These are phyloP conservation scores for Axinella damicornis DNA, from an alignment of 37 sponge, comb jelly and placozoan species.

Conservation along the genomic window DNA sequence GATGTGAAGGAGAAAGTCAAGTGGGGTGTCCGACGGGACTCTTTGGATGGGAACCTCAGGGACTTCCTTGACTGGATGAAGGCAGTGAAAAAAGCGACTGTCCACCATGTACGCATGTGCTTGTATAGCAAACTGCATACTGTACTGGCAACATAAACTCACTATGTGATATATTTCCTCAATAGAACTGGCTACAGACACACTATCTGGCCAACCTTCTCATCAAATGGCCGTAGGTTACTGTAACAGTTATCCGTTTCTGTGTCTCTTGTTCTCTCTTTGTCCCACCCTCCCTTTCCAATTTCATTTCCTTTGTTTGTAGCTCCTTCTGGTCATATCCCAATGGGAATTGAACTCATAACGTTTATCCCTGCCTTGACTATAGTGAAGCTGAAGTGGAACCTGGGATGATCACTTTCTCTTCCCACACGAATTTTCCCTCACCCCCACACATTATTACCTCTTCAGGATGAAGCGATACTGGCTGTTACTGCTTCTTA, in stretches of 20 bases:
- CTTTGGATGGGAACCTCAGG: constrained; percentile 79
- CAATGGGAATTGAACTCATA: too few species aligned
- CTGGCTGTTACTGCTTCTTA: constrained; percentile 26
- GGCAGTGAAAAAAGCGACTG: constrained; percentile 60
- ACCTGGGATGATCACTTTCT: too few species aligned
- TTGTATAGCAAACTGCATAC: too few species aligned
- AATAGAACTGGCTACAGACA: neutral
- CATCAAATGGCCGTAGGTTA: neutral
- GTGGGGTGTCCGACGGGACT: constrained; percentile 72
- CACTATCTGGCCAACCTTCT: neutral
- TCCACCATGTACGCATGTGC: constrained; percentile 47
- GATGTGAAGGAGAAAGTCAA: constrained; percentile 77
- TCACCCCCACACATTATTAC: neutral
- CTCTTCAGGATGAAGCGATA: constrained; percentile 6
- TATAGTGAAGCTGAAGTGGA: too few species aligned
- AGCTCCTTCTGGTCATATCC: too few species aligned
- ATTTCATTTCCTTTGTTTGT: too few species aligned
- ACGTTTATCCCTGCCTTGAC: too few species aligned
- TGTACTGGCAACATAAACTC: too few species aligned
- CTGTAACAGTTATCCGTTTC: too few species aligned
- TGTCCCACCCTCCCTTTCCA: neutral
- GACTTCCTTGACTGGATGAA: constrained; percentile 81
- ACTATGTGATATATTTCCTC: too few species aligned
- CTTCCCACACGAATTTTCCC: too few species aligned
- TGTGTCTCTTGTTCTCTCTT: too few species aligned